Conservation (phyloP, 2,888 invertebrate genomes). For the Tupiocoris notatus region DNA sequence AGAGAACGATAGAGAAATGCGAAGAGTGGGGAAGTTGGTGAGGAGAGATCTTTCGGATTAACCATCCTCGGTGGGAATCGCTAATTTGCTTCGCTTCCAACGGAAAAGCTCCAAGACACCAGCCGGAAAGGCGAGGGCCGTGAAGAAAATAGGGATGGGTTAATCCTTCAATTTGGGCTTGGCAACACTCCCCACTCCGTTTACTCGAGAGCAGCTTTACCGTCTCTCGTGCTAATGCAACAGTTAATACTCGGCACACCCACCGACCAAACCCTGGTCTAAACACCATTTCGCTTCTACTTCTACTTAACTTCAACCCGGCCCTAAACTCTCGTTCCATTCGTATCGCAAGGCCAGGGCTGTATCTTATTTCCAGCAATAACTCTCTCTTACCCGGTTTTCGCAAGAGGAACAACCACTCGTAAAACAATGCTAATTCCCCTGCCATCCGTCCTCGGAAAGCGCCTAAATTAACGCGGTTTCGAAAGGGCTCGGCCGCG, state of each 20-base stretch:
- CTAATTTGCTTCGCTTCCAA: conserved; percentile 5
- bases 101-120: neutral
- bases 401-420: conserved; percentile 21
- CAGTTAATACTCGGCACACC: neutral
- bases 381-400: conserved; percentile 12
- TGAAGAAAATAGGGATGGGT: neutral
- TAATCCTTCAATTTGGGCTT: conserved; percentile 36
- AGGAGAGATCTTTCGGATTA: too few species aligned
- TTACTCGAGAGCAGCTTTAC: neutral
- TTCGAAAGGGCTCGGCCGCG: neutral
- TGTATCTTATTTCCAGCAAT: conserved; percentile 21
- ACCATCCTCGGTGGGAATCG: neutral
- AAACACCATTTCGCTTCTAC: neutral
- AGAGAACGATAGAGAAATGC: too few species aligned
- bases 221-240: neutral
- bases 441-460: neutral
- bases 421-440: conserved; percentile 21
- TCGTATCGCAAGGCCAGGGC: neutral
- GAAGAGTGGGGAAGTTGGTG: too few species aligned
- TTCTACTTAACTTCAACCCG: neutral
- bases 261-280: too few species aligned
- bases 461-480: conserved; percentile 26
- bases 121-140: neutral
- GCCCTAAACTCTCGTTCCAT: neutral
- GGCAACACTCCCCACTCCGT: neutral